Percentiles rank a stretch among this genome's conserved stretches.
These are phyloP conservation scores for Malthinus seriepunctatus DNA, from an alignment of 2,888 invertebrate species.

Conservation along the genomic window DNA sequence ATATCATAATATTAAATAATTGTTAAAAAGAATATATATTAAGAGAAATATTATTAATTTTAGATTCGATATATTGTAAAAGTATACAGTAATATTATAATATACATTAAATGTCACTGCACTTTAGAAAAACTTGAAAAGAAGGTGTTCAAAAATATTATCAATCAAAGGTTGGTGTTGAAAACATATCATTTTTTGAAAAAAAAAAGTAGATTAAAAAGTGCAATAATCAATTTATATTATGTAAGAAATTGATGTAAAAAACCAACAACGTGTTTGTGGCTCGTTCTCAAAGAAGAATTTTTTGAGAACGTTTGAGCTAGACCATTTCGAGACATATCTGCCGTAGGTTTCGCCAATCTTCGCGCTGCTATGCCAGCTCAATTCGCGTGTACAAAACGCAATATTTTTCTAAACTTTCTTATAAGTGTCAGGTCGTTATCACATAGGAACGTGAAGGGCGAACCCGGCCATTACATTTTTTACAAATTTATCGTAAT, in stretches of 20 bases:
- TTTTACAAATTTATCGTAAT: slow-evolving; percentile 53
- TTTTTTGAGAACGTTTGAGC: slow-evolving; percentile 33
- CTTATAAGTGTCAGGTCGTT: slow-evolving; percentile 53
- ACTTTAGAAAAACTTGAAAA: slow-evolving; percentile 29
- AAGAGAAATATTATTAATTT: slow-evolving; percentile 19
- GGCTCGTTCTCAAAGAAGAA: slow-evolving; percentile 32
- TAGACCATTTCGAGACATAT: slow-evolving; percentile 58
- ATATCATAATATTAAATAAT: slow-evolving; percentile 38
- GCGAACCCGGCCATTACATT: slow-evolving; percentile 46
- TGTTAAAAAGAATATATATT: slow-evolving; percentile 36
- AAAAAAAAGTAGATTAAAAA: slow-evolving; percentile 1
- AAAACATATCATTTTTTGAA: slow-evolving; percentile 13
- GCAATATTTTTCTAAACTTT: slow-evolving; percentile 35
- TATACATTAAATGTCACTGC: slow-evolving; percentile 44
- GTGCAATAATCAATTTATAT: slow-evolving; percentile 15
- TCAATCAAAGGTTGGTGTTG: slow-evolving; percentile 1
- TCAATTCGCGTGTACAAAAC: slow-evolving; percentile 33
- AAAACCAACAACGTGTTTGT: slow-evolving; percentile 44
- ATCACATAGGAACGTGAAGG: slow-evolving; percentile 53
- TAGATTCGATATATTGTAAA: slow-evolving; percentile 21
- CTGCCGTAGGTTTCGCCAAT: slow-evolving; percentile 46
- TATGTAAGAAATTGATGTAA: slow-evolving; percentile 5
- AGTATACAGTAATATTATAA: slow-evolving; percentile 20
- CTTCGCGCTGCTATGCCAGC: slow-evolving; percentile 51
- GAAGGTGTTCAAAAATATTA: slow-evolving; percentile 2